Evolutionary conservation across 2,888 invertebrate species (phyloP).

Genomic region (Caenorhabditis sp.): DNA sequence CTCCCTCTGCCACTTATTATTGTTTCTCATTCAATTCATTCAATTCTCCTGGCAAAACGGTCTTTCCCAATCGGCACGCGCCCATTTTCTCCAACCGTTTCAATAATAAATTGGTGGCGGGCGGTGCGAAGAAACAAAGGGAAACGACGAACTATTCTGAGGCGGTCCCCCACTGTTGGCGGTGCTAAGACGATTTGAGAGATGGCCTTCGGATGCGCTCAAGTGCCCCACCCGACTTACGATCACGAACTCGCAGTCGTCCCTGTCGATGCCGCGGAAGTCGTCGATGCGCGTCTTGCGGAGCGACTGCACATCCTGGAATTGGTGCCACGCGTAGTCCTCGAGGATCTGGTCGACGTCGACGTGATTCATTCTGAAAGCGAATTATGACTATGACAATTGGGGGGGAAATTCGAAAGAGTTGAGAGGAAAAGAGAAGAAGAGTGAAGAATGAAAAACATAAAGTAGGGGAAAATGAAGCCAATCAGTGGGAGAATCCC

Average conservation of each 20-base stretch:
- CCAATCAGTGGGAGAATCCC: conserved; percentile 41
- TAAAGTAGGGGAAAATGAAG: conserved; percentile 22
- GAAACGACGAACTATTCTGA: conserved; percentile 24
- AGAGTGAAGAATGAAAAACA: not conserved
- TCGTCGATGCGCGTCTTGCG: conserved; percentile 74
- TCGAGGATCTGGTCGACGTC: conserved; percentile 78
- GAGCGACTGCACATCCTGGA: conserved; percentile 73
- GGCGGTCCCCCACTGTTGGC: conserved; percentile 1
- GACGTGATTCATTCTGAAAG: conserved; percentile 69
- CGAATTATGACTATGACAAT: too few species aligned
- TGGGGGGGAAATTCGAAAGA: not conserved
- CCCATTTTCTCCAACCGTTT: conserved; percentile 5
- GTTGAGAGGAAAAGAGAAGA: conserved; percentile 8
- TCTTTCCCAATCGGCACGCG: conserved; percentile 26
- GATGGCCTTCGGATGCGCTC: conserved; percentile 33
- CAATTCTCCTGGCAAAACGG: conserved; percentile 15
- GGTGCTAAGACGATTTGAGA: conserved; percentile 25
- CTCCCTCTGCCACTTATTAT: not conserved
- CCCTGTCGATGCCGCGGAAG: conserved; percentile 75
- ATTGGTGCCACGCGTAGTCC: conserved; percentile 78
- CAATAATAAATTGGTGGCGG: conserved; percentile 40
- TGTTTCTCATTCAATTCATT: conserved; percentile 1
- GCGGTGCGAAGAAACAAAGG: conserved; percentile 11
- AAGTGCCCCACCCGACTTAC: conserved; percentile 64
- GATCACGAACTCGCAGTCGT: conserved; percentile 77